Evolutionary conservation across 2,888 invertebrate genomes (phyloP).

Genomic region (Leptogaster cylindrica): DNA sequence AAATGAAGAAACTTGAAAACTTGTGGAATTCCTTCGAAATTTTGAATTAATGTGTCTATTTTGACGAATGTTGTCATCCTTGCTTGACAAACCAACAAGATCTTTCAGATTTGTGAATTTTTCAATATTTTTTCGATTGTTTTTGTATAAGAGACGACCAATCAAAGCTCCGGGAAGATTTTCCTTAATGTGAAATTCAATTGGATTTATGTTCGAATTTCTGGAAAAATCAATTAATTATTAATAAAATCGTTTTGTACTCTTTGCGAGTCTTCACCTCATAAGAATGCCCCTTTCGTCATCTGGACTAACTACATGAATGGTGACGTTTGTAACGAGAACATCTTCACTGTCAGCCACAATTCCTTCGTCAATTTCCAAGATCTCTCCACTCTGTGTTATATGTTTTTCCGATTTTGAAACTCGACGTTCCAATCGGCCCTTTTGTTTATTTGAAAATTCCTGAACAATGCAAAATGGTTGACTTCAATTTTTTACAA

Average conservation of each 20-base stretch:
- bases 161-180: conserved; percentile 76
- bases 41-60: conserved; percentile 47
- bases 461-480: conserved; percentile 51
- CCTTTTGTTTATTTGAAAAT: conserved; percentile 55
- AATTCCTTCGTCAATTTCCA: conserved; percentile 57
- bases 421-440: conserved; percentile 45
- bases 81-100: conserved; percentile 39
- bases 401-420: conserved; percentile 48
- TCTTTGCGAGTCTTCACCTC: conserved; percentile 61
- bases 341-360: conserved; percentile 65
- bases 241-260: background rate
- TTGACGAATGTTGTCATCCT: conserved; percentile 42
- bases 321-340: conserved; percentile 81
- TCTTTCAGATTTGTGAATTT: conserved; percentile 43
- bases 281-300: conserved; percentile 72
- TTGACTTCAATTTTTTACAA: background rate
- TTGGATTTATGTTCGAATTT: conserved; percentile 72
- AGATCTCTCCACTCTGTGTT: conserved; percentile 52
- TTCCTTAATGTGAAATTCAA: conserved; percentile 78
- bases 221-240: conserved; percentile 60
- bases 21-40: conserved; percentile 42
- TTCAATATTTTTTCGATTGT: conserved; percentile 55
- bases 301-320: conserved; percentile 80
- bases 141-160: conserved; percentile 72
- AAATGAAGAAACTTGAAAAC: background rate